phyloP scores from a whole-genome alignment of 2,113 vertebrate genomes.

The Heterocephalus glaber region DNA sequence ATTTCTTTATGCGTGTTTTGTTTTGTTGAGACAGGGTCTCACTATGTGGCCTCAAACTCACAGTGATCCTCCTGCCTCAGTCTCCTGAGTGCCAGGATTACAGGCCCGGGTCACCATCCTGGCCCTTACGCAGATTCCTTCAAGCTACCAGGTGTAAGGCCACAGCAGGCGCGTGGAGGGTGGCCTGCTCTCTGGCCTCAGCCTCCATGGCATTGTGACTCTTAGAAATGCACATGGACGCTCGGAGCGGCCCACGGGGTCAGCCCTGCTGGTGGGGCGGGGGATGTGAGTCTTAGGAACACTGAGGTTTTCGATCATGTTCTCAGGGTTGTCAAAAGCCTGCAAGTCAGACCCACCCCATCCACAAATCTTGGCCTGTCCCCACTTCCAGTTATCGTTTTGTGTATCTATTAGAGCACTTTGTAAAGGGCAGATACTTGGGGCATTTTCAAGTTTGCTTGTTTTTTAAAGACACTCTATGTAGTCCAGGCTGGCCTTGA shows the following conservation, averaged over 20 bases:
- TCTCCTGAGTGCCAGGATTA: not conserved
- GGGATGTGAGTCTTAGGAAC: not conserved
- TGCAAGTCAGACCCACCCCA: not conserved
- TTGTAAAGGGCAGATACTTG: not conserved
- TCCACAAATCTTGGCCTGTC: not conserved
- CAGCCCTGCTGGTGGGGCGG: not conserved
- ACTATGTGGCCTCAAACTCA: not conserved
- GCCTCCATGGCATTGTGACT: not conserved
- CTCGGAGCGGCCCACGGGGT: not conserved
- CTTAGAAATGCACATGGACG: not conserved
- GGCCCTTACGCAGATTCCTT: not conserved
- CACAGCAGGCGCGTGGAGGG: not conserved
- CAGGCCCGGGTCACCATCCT: not conserved
- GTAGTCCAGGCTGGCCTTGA: not conserved
- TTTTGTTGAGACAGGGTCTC: not conserved
- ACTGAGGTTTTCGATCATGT: not conserved
- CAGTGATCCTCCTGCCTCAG: not conserved
- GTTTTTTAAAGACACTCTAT: not conserved
- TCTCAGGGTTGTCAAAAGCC: not conserved
- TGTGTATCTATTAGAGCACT: not conserved
- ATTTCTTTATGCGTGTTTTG: not conserved
- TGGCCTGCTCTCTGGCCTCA: not conserved
- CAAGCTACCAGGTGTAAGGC: not conserved
- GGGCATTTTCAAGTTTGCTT: not conserved
- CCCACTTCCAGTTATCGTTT: not conserved